These are phyloP conservation scores for Thecophora atra DNA, from an alignment of 2,888 invertebrate species.

Conservation along the genomic window DNA sequence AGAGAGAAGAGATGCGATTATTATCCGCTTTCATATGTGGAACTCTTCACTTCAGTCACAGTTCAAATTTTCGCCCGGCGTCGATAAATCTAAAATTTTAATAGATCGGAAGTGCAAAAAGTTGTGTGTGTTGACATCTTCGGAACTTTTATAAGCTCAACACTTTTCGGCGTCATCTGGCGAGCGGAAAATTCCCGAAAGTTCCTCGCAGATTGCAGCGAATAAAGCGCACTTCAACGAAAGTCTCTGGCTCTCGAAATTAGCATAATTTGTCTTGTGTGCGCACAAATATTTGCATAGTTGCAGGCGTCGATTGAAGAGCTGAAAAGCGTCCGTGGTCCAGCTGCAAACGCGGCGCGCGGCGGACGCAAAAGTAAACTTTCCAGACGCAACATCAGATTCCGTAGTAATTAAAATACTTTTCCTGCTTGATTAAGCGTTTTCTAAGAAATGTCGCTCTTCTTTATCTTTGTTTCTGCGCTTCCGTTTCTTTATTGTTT, in stretches of 20 bases:
- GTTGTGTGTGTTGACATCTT: constrained; percentile 10
- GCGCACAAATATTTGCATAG: neutral
- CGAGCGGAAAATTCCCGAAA: neutral
- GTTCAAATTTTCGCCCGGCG: neutral
- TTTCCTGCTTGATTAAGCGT: too few relatives aligned
- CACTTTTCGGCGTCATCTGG: constrained; percentile 15
- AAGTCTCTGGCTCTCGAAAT: neutral
- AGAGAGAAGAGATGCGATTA: neutral
- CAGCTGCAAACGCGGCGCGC: neutral
- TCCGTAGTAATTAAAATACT: too few relatives aligned
- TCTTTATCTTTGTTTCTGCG: too few relatives aligned
- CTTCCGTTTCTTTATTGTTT: too few relatives aligned
- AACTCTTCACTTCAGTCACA: neutral
- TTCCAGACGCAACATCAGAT: neutral
- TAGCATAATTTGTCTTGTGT: neutral
- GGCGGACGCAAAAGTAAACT: neutral
- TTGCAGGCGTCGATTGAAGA: neutral
- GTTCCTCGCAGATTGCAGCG: neutral
- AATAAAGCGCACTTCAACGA: neutral
- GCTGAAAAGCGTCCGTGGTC: neutral
- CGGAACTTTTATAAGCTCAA: constrained; percentile 24
- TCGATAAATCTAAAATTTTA: constrained; percentile 18
- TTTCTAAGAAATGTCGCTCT: too few relatives aligned
- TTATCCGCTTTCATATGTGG: neutral
- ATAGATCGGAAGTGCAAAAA: constrained; percentile 16